Base-by-base conservation (phyloP, 2,113 vertebrate species). In the Xenotilapia leptura region DNA sequence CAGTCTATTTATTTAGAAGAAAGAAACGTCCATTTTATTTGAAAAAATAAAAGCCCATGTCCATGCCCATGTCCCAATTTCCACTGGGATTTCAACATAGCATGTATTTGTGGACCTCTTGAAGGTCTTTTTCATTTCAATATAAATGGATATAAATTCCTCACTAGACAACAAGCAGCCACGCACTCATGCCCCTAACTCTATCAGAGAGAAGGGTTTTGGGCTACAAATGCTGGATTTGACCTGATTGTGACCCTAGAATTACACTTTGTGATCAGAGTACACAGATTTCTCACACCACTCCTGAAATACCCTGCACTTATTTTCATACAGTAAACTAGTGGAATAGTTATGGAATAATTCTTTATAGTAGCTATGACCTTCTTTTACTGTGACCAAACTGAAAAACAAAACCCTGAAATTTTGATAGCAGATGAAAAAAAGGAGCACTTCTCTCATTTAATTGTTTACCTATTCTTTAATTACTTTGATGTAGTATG, bases 341-440 rank as follows among this genome's bases (percentile, higher is more conserved):
- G 12, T 83, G 60, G 6, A 26, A 42, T n/a, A 68, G 33, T 68
- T 0, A 40, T 68, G 23, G 17, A 19, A 19, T 31, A 26, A 31
- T 65, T 53, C 82, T 83, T 33, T 14, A 68, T 54, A 12, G 31
- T 83, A 4, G 62, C 60, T 28, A 54, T 15, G 23, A 83, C 49
- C 17, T 38, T 65, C 5, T 36, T 3, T 28, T 28, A 15, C 55
- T 28, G 55, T 28, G 23, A 58, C 26, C 55, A 58, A 58, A 31
- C 56, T 31, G 26, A 31, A 58, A 58, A 31, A 58, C 23, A 31
- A 31, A 15, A 5, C 8, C 55, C 56, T 17, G 56, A 58, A 17
- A 31, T 58, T 17, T 31, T 5, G 1, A 58, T 58, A 58, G 56
- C 26, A 4, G 26, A 58, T 58, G 56, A 58, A 58, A 58, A 58